These are phyloP conservation scores for Lepidocyrtoides sp. DNA, from an alignment of 2,888 invertebrate species.

Conservation along the genomic window DNA sequence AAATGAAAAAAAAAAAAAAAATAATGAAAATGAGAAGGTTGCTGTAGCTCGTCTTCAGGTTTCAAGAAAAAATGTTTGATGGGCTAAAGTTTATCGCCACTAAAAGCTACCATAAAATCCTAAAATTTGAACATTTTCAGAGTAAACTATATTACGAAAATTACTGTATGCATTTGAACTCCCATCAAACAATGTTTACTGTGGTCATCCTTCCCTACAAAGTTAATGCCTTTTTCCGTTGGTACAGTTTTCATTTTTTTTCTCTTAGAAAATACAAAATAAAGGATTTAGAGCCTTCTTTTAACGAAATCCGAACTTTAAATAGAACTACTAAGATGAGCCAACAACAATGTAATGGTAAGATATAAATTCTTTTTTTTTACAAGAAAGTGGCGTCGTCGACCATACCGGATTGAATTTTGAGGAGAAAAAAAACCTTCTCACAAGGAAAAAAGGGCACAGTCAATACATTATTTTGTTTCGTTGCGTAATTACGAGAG, in stretches of 20 bases:
- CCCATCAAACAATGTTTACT: constrained; percentile 35
- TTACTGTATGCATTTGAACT: neutral
- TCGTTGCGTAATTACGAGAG: neutral
- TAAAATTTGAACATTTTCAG: constrained; percentile 49
- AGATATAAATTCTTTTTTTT: neutral
- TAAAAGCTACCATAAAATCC: constrained; percentile 70
- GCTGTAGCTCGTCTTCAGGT: constrained; percentile 26
- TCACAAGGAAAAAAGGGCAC: neutral
- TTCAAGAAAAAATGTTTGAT: constrained; percentile 23
- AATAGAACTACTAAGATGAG: neutral
- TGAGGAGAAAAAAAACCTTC: neutral
- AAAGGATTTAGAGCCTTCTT: neutral
- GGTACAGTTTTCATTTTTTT: neutral
- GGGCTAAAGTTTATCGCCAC: constrained; percentile 66
- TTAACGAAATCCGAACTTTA: constrained; percentile 25
- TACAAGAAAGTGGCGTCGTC: constrained; percentile 34
- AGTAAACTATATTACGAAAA: neutral
- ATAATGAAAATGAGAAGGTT: constrained; percentile 48
- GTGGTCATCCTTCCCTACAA: neutral
- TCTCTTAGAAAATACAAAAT: neutral
- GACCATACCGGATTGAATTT: neutral
- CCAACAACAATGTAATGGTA: neutral
- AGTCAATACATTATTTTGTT: neutral
- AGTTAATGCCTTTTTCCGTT: neutral
- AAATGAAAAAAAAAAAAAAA: no score